These are phyloP conservation scores for Acanthiza pusilla DNA, from an alignment of 2,797 vertebrate species.

Conservation along the genomic window DNA sequence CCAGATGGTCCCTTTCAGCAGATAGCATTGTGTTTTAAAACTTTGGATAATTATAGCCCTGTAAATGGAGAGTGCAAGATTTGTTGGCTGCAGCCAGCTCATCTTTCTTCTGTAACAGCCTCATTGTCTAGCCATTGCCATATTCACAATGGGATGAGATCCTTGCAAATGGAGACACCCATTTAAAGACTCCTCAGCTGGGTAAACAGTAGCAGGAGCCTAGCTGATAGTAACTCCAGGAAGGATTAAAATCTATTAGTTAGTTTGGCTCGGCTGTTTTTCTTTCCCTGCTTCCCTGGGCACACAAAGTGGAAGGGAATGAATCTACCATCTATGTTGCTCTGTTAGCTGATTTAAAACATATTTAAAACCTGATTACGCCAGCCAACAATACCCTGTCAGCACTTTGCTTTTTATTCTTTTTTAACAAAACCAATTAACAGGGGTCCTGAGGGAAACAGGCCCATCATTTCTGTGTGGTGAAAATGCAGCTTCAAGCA, in stretches of 20 bases:
- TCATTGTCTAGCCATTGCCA: constrained; percentile 71
- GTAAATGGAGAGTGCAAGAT: constrained; percentile 71
- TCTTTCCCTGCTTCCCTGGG: neutral
- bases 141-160: constrained; percentile 61
- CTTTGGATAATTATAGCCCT: constrained; percentile 78
- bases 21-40: constrained; percentile 78
- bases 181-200: constrained; percentile 58
- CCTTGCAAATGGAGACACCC: constrained; percentile 54
- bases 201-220: constrained; percentile 57
- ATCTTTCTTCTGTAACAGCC: constrained; percentile 69
- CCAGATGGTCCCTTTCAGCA: constrained; percentile 78
- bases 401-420: constrained; percentile 1
- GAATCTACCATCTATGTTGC: neutral
- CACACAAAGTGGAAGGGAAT: neutral
- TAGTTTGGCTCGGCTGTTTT: neutral
- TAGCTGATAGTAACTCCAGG: neutral
- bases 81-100: constrained; percentile 71
- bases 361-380: neutral
- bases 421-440: constrained; percentile 33
- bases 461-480: neutral
- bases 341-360: constrained; percentile 6
- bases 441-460: neutral
- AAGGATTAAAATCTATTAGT: constrained; percentile 26
- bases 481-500: constrained; percentile 6
- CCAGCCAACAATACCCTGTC: neutral